Evolutionary conservation across 2,888 invertebrate species (phyloP).

Genomic region (Acrobasis repandana): DNA sequence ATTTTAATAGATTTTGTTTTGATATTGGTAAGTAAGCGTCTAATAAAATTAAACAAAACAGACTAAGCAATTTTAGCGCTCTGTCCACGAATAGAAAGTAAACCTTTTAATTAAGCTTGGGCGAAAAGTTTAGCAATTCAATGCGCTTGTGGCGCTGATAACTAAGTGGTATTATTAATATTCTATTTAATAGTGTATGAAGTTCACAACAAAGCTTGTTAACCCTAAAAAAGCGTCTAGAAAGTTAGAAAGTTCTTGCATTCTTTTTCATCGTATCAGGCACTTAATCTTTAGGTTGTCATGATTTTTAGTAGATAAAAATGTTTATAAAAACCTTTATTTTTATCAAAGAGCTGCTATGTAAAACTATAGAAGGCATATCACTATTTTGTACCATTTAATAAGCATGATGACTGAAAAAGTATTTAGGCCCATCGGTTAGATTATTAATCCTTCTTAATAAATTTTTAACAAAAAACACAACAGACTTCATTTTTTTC

Average conservation of each 20-base stretch:
- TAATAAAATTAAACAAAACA: neutral
- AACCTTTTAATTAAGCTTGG: neutral
- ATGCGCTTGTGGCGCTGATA: neutral
- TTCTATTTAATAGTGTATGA: neutral
- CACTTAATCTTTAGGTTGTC: neutral
- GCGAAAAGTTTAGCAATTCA: neutral
- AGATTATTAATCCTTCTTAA: too few relatives aligned
- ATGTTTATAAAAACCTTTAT: too few relatives aligned
- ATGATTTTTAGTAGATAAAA: neutral
- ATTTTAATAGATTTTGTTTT: too few relatives aligned
- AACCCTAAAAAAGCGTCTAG: neutral
- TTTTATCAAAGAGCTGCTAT: too few relatives aligned
- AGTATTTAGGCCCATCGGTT: too few relatives aligned
- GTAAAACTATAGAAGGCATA: too few relatives aligned
- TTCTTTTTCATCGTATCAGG: neutral
- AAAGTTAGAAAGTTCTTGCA: neutral
- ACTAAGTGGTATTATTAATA: neutral
- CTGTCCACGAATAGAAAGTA: neutral
- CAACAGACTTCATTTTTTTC: too few relatives aligned
- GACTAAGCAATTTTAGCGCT: neutral
- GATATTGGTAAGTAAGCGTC: too few relatives aligned
- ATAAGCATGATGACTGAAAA: too few relatives aligned
- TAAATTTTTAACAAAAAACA: too few relatives aligned
- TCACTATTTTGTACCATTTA: too few relatives aligned
- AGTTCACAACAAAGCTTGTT: neutral